Evolutionary conservation across 2,888 invertebrate species (phyloP).

Genomic region (Caenorhabditis macrosperma): DNA sequence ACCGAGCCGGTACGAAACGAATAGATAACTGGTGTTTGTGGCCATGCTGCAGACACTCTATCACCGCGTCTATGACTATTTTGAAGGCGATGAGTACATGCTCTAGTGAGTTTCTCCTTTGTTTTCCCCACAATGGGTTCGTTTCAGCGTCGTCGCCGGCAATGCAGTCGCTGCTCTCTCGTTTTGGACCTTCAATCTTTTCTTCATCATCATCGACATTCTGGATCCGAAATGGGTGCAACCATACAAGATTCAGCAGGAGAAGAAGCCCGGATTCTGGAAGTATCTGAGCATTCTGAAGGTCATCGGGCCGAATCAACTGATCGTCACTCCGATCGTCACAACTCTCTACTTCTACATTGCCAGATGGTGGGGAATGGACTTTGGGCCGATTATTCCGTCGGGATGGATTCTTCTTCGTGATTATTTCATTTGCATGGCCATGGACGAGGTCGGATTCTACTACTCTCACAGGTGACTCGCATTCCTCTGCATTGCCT

Average conservation of each 20-base stretch:
- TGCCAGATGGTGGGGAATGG: constrained; percentile 44
- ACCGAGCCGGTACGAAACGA: constrained; percentile 7
- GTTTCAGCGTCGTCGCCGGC: constrained; percentile 59
- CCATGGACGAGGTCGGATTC: constrained; percentile 89
- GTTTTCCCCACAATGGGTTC: neutral
- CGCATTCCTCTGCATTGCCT: neutral
- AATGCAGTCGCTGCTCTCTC: constrained; percentile 29
- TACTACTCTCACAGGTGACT: constrained; percentile 88
- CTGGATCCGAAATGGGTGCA: constrained; percentile 87
- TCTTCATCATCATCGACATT: constrained; percentile 87
- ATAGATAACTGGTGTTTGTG: constrained; percentile 19
- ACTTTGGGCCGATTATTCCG: constrained; percentile 37
- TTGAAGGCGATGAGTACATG: constrained; percentile 42
- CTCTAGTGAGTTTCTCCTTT: constrained; percentile 49
- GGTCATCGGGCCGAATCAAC: constrained; percentile 36
- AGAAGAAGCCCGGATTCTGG: constrained; percentile 84
- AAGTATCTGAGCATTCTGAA: constrained; percentile 47
- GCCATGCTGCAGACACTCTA: constrained; percentile 38
- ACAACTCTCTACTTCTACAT: constrained; percentile 36
- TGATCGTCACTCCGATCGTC: constrained; percentile 44
- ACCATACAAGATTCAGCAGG: constrained; percentile 89
- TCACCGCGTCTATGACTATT: constrained; percentile 25
- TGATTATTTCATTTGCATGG: constrained; percentile 86
- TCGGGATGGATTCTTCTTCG: constrained; percentile 25
- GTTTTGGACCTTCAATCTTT: constrained; percentile 78